Conservation (phyloP, 2,113 vertebrate genomes). For the Onychorhynchus coronatus region DNA sequence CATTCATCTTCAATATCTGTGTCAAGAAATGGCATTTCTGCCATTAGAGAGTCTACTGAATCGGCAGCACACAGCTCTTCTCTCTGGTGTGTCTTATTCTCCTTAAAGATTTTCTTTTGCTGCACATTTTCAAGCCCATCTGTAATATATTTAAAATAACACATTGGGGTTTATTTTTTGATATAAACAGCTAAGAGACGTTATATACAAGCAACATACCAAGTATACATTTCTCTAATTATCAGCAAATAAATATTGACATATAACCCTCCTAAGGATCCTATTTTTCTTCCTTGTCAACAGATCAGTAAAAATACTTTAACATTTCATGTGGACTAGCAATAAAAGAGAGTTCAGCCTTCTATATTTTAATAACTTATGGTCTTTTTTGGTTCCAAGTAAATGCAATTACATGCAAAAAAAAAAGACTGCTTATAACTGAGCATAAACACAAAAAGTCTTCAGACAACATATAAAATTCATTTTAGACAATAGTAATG, state of each 20-base stretch:
- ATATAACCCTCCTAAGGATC: not conserved
- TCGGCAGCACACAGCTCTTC: conserved; percentile 15
- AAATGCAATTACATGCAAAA: not conserved
- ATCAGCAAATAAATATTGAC: not conserved
- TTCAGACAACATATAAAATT: not conserved
- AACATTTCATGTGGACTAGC: not conserved
- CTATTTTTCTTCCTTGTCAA: not conserved
- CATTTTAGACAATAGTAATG: not conserved
- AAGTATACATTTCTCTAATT: not conserved
- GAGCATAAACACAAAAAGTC: not conserved
- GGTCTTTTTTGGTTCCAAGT: not conserved
- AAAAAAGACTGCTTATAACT: not conserved
- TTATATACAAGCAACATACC: not conserved
- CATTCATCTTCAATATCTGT: conserved; percentile 78
- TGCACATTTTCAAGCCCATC: conserved; percentile 47
- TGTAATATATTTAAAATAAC: conserved; percentile 47
- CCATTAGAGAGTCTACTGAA: conserved; percentile 57
- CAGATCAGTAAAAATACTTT: not conserved
- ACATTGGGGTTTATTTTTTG: not conserved
- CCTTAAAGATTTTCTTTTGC: conserved; percentile 1
- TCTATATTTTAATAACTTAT: not conserved
- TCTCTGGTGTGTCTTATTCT: conserved; percentile 12
- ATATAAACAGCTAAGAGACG: not conserved
- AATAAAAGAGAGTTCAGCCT: not conserved
- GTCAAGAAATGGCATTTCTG: conserved; percentile 81